Base-by-base conservation (phyloP, 2,113 vertebrate genomes). In the Austrofundulus limnaeus region DNA sequence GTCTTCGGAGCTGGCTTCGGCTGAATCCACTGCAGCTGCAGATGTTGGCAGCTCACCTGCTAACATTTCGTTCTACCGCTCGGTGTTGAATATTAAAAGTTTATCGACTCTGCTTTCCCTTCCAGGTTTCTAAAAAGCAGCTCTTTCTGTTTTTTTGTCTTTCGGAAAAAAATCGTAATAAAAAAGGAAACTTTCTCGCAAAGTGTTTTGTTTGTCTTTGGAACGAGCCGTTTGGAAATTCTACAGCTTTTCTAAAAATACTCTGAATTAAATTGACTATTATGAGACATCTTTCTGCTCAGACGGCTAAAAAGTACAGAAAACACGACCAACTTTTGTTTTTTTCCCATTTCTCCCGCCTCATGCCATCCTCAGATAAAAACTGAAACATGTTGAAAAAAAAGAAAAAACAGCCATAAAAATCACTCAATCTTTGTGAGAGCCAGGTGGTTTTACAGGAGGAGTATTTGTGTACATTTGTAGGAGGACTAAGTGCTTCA, bases 371-470 rank as follows among this genome's bases (percentile, higher is more conserved):
- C 57, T 61, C 54, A 58, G 24, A 24, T 17, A 54, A 50, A 84
- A 75, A 76, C 12, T 52, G 28, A 63, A 75, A 72, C 59, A 58
- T 59, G 66, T 58, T 61, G 63, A 65, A 78, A 45, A 31, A 72
- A 81, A 62, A 65, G 77, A 45, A 31, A 72, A 81, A 62, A n/a
- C 17, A 23, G 23, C 28, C 23, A 82, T 90, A 76, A 81, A 89
- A 80, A 52, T 49, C 51, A 51, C 66, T 54, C 66, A 21, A n/a
- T 81, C 61, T 66, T 61, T 59, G 45, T 49, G 46, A 74, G 19
- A 81, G 86, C 78, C 81, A 88, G 79, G 81, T 86, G 23, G 50
- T 70, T 84, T 81, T 74, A 78, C 64, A 53, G 19, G 60, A 53
- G 19, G 60, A 13, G 5, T 73, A 48, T 78, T 49, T 68, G 64